Base-by-base conservation (phyloP, 1,140 invertebrate species). In the Drosophila watanabei region DNA sequence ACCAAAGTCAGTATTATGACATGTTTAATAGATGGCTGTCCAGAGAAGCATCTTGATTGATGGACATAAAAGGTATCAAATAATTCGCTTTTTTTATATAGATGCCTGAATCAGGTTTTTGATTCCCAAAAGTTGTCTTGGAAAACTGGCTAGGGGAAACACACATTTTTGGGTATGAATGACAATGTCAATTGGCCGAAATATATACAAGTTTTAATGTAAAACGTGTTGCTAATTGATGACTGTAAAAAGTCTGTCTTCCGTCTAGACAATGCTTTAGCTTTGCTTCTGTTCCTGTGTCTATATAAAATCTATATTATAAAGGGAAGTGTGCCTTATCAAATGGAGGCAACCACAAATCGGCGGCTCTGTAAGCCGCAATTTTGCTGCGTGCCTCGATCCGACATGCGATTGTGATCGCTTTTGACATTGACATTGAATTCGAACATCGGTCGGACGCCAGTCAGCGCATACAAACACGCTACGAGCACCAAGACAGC, bases 351-450 rank as follows among this genome's bases (percentile, higher is more conserved):
- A 68, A 56, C 45, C 62, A 71, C 32, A 56, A 80, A 64, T 56
- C 49, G 39, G 62, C 35, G 52, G 32, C 56, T 45, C 39, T 30
- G 80, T 60, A 58, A 60, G 75, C 81, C 35, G 37, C 51, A 70
- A 68, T 79, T 85, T 75, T 18, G 59, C 79, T 75, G 75, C 82
- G 60, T 81, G 82, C 66, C 69, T 63, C 13, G 60, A 69, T 65
- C 71, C 51, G 56, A 70, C 81, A 83, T 83, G 82, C 82, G 82
- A 86, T 86, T 73, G 68, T 52, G 79, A 85, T 81, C 75, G 82
- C 35, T 64, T 85, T 86, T 85, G 82, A 85, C 82, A 85, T 85
- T 85, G 82, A 85, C 82, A 85, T 85, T 85, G 82, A 85, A 85
- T 86, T 66, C 32, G 79, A 81, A 81, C 58, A 76, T 75, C 71